These are phyloP conservation scores for Hyperopisus bebe DNA, from an alignment of 2,113 vertebrate species.

Conservation along the genomic window DNA sequence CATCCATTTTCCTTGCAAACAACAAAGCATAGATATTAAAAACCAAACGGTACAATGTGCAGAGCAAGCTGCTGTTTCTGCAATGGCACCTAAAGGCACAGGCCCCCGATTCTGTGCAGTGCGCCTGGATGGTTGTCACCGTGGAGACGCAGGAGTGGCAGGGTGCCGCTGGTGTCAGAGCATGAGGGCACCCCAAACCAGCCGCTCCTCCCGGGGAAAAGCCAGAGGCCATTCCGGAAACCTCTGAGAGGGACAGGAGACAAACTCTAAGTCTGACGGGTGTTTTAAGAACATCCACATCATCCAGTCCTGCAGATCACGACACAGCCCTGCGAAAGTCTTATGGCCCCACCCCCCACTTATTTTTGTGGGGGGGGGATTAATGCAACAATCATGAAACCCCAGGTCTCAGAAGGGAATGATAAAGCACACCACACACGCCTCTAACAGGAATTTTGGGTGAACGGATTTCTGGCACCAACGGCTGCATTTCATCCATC, in stretches of 20 bases:
- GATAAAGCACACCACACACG: neutral
- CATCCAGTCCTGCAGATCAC: neutral
- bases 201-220: neutral
- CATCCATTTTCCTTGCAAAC: neutral
- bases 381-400: neutral
- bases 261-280: neutral
- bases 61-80: neutral
- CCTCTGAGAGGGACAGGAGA: neutral
- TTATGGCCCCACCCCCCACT: neutral
- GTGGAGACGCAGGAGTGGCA: neutral
- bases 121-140: neutral
- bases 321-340: neutral
- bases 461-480: neutral
- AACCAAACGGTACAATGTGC: neutral
- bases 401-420: neutral
- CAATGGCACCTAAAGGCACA: neutral
- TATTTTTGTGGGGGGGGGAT: neutral
- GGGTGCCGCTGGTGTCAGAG: neutral
- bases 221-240: neutral
- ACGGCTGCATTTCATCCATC: neutral
- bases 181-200: neutral
- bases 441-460: neutral
- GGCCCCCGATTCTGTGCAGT: neutral
- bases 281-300: neutral
- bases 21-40: neutral